phyloP scores from a whole-genome alignment of 2,888 invertebrate species.

The Cenopis cana region DNA sequence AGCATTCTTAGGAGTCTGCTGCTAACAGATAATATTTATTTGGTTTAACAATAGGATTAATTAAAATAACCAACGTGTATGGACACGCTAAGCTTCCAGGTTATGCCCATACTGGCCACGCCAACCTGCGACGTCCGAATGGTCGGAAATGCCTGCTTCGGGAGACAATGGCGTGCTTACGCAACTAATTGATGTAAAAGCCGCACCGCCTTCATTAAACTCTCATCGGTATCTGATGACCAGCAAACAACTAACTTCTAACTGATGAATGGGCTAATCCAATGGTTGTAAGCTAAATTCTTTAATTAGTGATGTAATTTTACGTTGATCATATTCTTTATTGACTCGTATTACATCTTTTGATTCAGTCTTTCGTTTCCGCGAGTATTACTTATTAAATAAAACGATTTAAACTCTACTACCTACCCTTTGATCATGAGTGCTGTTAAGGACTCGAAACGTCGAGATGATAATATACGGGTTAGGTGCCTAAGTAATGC shows the following conservation, averaged over 20 bases:
- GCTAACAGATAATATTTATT: too few relatives aligned
- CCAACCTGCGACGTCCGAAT: not conserved
- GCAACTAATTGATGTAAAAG: constrained; percentile 25
- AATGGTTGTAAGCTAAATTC: not conserved
- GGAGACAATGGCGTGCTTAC: constrained; percentile 19
- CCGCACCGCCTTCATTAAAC: constrained; percentile 10
- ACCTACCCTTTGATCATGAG: too few relatives aligned
- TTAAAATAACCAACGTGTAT: not conserved
- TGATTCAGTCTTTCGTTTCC: too few relatives aligned
- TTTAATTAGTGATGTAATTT: not conserved
- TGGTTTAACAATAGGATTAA: too few relatives aligned
- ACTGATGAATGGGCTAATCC: not conserved
- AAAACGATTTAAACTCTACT: too few relatives aligned
- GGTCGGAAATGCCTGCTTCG: constrained; percentile 13
- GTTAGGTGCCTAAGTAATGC: too few relatives aligned
- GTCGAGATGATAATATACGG: too few relatives aligned
- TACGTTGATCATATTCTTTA: not conserved
- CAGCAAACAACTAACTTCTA: not conserved
- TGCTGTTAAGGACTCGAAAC: too few relatives aligned
- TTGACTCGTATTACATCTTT: not conserved
- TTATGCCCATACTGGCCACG: constrained; percentile 7
- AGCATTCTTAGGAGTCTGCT: too few relatives aligned
- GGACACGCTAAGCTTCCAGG: not conserved
- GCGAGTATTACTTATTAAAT: too few relatives aligned
- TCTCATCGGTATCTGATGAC: constrained; percentile 19